Base-by-base conservation (phyloP, 23 tunicate genomes). In the Trididemnum nubilum region DNA sequence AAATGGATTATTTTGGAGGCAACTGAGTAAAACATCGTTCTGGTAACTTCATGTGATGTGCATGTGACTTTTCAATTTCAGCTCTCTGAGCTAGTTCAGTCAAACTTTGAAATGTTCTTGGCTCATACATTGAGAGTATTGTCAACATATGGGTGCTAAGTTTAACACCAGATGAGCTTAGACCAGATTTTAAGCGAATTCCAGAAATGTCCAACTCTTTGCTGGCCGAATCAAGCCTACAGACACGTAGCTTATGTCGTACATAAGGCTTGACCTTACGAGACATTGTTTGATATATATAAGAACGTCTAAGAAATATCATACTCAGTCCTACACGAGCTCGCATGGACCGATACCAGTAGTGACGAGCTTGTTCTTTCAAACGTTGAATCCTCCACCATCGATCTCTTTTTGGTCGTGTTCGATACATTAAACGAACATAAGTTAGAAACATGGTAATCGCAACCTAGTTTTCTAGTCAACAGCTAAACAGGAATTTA, bases 51-150 rank as follows among this genome's bases (percentile, higher is more conserved):
- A 69, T 73, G 60, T 87, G 86, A 25, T 49, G 36, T 36, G 70
- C 54, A 0, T 38, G 35, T 35, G 73, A 1, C 15, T 67, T 65
- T 74, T 93, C 98, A 61, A 93, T 93, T 0, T 32, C n/a, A 5
- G 94, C 64, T 29, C 98, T 76, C 66, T 93, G 79, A 15, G 98
- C 81, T 0, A 88, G 38, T 67, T 93, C 98, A 32, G 82, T 78
- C 9, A 93, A 52, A 22, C 75, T 38, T 75, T 93, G 77, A 66
- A 93, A 93, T 66, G 98, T 88, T 15, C 89, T 52, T 36, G 98
- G 98, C 66, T 93, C 98, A 76, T 93, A 93, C 21, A 88, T 87
- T 21, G 98, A 51, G 66, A 93, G 28, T 35, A 69, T 61, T 12
- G 66, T 84, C 39, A 93, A 61, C 86, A 84, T 83, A 12, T 80